phyloP scores from a whole-genome alignment of 2,113 vertebrate genomes.

The Percina caprodes region DNA sequence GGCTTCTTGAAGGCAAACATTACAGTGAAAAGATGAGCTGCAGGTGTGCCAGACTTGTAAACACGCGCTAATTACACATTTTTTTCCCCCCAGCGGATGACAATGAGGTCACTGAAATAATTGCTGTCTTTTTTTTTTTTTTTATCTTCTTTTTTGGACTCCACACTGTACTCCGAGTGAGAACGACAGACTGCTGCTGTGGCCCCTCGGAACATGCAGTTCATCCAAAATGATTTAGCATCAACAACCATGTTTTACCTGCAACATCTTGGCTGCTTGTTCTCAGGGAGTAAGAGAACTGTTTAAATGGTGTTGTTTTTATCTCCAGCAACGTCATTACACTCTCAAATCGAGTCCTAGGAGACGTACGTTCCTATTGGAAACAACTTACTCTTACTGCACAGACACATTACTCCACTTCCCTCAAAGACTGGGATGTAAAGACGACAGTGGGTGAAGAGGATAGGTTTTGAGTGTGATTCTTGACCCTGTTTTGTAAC shows the following conservation, averaged over 20 bases:
- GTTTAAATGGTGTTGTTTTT: neutral
- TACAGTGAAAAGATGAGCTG: constrained; percentile 93
- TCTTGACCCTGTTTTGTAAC: constrained; percentile 7
- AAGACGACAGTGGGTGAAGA: neutral
- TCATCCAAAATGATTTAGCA: constrained; percentile 6
- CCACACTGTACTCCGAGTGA: constrained; percentile 36
- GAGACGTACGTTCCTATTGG: too few species aligned
- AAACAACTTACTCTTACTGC: neutral
- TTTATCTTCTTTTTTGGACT: neutral
- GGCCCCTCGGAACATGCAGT: constrained; percentile 8
- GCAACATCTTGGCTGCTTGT: neutral
- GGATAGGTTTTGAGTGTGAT: neutral
- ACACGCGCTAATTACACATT: constrained; percentile 98
- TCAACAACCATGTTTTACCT: constrained; percentile 7
- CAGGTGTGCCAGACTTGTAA: constrained; percentile 96
- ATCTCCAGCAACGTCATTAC: neutral
- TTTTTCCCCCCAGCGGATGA: constrained; percentile 86
- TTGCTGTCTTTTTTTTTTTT: constrained; percentile 91
- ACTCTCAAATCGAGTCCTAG: neutral
- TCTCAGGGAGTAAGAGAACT: neutral
- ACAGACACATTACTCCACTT: neutral
- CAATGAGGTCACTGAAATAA: constrained; percentile 99
- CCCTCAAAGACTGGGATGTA: neutral
- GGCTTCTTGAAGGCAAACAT: constrained; percentile 95
- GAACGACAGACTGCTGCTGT: constrained; percentile 33